Percentiles rank a stretch among this genome's conserved stretches.
These are phyloP conservation scores for Drosophila pseudotakahashii DNA, from an alignment of 2,888 invertebrate species.

Conservation along the genomic window DNA sequence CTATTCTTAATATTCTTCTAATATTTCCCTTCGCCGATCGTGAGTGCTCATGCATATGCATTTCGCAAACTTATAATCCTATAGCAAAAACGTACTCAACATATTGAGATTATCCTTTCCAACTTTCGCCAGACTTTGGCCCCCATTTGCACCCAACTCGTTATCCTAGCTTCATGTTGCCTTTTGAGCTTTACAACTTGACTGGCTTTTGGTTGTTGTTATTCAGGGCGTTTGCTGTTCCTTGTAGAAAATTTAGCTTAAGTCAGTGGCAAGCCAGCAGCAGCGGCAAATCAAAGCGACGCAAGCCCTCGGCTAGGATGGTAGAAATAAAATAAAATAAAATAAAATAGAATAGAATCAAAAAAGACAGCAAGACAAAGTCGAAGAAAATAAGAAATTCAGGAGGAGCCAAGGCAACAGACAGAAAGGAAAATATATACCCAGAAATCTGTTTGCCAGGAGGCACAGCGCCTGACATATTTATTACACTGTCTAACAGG, in stretches of 20 bases:
- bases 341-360: background rate
- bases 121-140: constrained; percentile 10
- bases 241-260: constrained; percentile 52
- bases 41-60: constrained; percentile 10
- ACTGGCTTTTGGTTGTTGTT: constrained; percentile 17
- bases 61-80: constrained; percentile 14
- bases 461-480: constrained; percentile 32
- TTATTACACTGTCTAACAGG: constrained; percentile 51
- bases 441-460: constrained; percentile 9
- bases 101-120: constrained; percentile 29
- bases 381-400: constrained; percentile 9
- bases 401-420: constrained; percentile 38
- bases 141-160: background rate
- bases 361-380: constrained; percentile 11
- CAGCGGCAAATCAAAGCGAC: constrained; percentile 47
- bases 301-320: constrained; percentile 7
- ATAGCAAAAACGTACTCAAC: constrained; percentile 8
- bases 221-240: constrained; percentile 8
- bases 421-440: constrained; percentile 14
- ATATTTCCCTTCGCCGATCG: background rate
- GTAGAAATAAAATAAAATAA: constrained; percentile 2
- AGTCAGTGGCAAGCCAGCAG: constrained; percentile 37
- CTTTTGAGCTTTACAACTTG: constrained; percentile 4
- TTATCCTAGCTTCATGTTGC: constrained; percentile 4
- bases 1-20: no score